Conservation (phyloP, 2,888 invertebrate genomes). For the Microdon myrmicae region DNA sequence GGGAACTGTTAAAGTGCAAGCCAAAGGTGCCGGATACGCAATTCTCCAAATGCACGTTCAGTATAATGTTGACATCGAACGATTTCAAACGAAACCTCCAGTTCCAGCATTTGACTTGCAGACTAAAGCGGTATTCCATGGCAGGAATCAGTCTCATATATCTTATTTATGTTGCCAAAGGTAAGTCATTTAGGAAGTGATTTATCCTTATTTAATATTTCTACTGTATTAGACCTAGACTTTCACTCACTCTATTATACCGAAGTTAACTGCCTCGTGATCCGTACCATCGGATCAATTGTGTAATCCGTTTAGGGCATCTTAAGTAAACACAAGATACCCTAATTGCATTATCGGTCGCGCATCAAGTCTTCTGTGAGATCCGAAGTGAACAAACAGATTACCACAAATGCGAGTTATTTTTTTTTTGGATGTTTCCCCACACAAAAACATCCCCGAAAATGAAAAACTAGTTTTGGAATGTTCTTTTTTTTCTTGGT, state of each 20-base stretch:
- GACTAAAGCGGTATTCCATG: conserved; percentile 80
- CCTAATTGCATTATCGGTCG: too few relatives aligned
- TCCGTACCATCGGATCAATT: neutral
- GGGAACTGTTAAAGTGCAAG: conserved; percentile 93
- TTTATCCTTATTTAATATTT: neutral
- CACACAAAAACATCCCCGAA: too few relatives aligned
- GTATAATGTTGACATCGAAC: conserved; percentile 87
- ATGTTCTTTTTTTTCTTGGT: too few relatives aligned
- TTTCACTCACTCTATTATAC: neutral
- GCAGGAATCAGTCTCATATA: conserved; percentile 94
- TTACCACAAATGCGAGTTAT: neutral
- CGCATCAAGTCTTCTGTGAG: too few relatives aligned
- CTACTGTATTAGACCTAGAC: neutral
- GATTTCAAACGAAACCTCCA: conserved; percentile 88
- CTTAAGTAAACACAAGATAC: too few relatives aligned
- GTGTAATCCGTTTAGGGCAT: too few relatives aligned
- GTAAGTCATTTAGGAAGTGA: conserved; percentile 67
- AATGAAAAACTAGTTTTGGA: too few relatives aligned
- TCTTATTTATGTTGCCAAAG: conserved; percentile 87
- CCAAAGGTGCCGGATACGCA: conserved; percentile 93
- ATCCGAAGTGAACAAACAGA: too few relatives aligned
- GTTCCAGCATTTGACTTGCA: conserved; percentile 81
- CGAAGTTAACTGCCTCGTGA: neutral
- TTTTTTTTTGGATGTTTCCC: too few relatives aligned
- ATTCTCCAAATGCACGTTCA: conserved; percentile 92